phyloP scores from a whole-genome alignment of 2,888 invertebrate species.

The Anthophora plumipes region DNA sequence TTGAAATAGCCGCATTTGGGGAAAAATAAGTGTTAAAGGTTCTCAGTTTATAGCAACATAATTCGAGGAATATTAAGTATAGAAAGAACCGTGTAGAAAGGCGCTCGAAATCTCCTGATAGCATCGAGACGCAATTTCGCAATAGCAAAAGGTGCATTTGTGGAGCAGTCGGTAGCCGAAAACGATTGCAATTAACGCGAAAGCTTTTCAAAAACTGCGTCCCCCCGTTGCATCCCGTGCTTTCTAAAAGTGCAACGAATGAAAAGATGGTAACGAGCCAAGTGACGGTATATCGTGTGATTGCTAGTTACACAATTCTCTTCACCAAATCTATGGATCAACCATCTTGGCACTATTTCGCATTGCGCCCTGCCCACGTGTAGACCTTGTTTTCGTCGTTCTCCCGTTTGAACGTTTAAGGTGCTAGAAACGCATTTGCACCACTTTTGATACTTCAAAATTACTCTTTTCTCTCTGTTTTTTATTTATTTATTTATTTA shows the following conservation, averaged over 20 bases:
- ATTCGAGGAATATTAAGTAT: too few relatives aligned
- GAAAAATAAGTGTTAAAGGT: too few relatives aligned
- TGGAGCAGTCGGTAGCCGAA: too few relatives aligned
- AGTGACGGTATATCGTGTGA: constrained; percentile 48
- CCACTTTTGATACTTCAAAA: too few relatives aligned
- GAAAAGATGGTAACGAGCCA: constrained; percentile 67
- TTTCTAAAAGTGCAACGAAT: constrained; percentile 43
- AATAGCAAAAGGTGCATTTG: not conserved
- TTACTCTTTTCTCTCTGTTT: too few relatives aligned
- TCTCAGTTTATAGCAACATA: too few relatives aligned
- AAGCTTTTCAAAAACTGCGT: not conserved
- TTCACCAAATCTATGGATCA: constrained; percentile 57
- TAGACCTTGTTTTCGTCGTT: constrained; percentile 34
- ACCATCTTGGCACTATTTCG: constrained; percentile 60
- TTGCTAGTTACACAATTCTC: constrained; percentile 66
- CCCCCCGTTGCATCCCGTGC: constrained; percentile 22
- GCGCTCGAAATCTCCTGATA: not conserved
- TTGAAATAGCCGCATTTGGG: too few relatives aligned
- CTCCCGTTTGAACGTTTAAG: not conserved
- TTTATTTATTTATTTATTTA: too few relatives aligned
- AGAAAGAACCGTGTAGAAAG: not conserved
- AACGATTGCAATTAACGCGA: constrained; percentile 5
- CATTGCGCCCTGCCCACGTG: constrained; percentile 5
- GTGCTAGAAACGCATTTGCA: too few relatives aligned
- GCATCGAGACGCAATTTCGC: not conserved